Conservation (phyloP, 1,140 invertebrate genomes). For the Popillia japonica region DNA sequence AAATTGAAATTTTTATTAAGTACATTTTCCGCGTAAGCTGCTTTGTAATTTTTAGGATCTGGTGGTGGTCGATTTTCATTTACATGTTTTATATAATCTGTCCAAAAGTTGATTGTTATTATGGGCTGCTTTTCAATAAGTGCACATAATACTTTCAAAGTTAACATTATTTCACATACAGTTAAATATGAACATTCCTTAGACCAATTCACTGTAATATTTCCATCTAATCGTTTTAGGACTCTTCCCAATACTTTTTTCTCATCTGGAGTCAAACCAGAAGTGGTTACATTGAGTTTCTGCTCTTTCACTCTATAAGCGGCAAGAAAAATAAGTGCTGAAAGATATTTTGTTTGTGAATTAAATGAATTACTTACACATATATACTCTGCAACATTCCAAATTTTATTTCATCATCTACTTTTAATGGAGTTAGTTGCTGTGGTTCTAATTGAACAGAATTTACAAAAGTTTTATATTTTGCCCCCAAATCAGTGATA, state of each 20-base stretch:
- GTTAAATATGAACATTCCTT: conserved; percentile 69
- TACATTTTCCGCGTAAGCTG: conserved; percentile 45
- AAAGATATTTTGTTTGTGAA: conserved; percentile 51
- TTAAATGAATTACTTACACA: conserved; percentile 44
- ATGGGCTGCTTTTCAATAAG: conserved; percentile 70
- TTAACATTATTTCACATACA: conserved; percentile 72
- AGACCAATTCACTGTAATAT: conserved; percentile 62
- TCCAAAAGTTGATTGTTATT: conserved; percentile 70
- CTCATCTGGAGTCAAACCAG: conserved; percentile 61
- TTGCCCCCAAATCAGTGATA: conserved; percentile 63
- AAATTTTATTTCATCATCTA: conserved; percentile 64
- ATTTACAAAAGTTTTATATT: conserved; percentile 66
- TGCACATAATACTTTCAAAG: conserved; percentile 74
- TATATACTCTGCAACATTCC: conserved; percentile 62
- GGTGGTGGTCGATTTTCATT: conserved; percentile 48
- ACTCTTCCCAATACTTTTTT: conserved; percentile 57
- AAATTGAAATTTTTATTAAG: conserved; percentile 46
- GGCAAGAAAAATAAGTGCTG: conserved; percentile 37
- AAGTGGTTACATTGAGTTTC: conserved; percentile 59
- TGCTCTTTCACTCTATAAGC: conserved; percentile 45
- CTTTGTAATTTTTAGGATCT: conserved; percentile 45
- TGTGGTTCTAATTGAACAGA: conserved; percentile 55
- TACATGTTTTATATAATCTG: conserved; percentile 62
- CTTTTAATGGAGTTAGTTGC: conserved; percentile 56
- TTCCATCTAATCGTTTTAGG: conserved; percentile 60